Evolutionary conservation across 2,113 vertebrate genomes (phyloP).

Genomic region (Empidonax alnorum): DNA sequence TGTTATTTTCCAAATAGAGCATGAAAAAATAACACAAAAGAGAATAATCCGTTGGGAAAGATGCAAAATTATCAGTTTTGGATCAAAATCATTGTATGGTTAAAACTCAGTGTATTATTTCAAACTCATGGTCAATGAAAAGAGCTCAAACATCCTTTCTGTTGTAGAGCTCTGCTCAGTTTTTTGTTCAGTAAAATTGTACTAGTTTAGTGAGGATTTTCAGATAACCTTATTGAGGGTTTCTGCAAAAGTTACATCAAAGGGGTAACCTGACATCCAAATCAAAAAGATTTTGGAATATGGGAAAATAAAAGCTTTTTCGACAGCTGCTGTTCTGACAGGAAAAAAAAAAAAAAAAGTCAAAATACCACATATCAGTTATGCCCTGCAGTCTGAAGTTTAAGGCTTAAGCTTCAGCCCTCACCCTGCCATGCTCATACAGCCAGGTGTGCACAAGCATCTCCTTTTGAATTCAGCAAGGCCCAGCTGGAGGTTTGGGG

Average conservation of each 20-base stretch:
- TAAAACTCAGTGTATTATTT: not conserved
- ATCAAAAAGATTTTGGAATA: not conserved
- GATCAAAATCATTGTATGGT: not conserved
- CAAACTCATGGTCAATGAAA: not conserved
- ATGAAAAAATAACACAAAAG: not conserved
- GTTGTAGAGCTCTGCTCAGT: not conserved
- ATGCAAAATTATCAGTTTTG: not conserved
- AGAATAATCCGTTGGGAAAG: not conserved
- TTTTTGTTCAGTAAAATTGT: not conserved
- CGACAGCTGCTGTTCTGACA: not conserved
- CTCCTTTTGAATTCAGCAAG: not conserved
- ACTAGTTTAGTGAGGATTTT: not conserved
- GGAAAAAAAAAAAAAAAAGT: not conserved
- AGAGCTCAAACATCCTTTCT: not conserved
- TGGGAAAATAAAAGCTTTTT: not conserved
- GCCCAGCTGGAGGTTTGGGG: not conserved
- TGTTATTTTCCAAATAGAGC: conserved; percentile 23
- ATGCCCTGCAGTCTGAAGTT: not conserved
- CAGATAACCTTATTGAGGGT: not conserved
- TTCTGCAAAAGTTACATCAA: not conserved
- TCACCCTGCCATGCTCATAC: not conserved
- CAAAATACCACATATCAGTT: not conserved
- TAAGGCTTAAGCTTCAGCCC: not conserved
- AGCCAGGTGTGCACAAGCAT: not conserved
- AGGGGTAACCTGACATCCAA: not conserved